Conservation (phyloP, 2,113 vertebrate genomes). For the Plotosus lineatus region DNA sequence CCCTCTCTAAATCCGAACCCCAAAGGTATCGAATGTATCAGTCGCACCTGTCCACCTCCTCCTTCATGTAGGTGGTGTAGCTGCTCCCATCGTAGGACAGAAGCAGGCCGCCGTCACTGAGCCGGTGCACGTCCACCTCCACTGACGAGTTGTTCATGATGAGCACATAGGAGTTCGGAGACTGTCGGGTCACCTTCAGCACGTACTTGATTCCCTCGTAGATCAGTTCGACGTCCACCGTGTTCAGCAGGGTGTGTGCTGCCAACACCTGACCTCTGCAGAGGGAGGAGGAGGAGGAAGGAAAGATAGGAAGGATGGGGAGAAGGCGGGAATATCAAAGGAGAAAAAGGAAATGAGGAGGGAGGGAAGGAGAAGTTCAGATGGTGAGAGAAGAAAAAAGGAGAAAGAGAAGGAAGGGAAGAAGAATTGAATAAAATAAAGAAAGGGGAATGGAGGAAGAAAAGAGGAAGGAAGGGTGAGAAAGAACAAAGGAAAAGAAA, state of each 20-base stretch:
- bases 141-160: constrained; percentile 91
- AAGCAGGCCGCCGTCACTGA: constrained; percentile 93
- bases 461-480: not conserved
- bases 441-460: not conserved
- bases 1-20: not conserved
- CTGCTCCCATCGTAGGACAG: constrained; percentile 97
- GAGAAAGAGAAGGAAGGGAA: constrained; percentile 63
- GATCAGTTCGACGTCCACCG: constrained; percentile 93
- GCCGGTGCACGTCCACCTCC: constrained; percentile 92
- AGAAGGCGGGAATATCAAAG: not conserved
- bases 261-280: constrained; percentile 92
- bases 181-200: constrained; percentile 95
- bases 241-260: constrained; percentile 93
- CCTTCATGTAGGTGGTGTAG: constrained; percentile 99
- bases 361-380: not conserved
- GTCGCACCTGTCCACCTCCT: constrained; percentile 91
- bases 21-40: not conserved
- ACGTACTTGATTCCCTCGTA: constrained; percentile 94
- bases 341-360: constrained; percentile 45
- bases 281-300: not conserved
- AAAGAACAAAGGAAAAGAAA: not conserved
- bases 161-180: constrained; percentile 94
- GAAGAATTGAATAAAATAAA: too few species aligned
- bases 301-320: not conserved
- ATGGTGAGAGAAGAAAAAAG: constrained; percentile 62